Evolutionary conservation across 2,888 invertebrate species (phyloP).

Genomic region (Dione vanillae): DNA sequence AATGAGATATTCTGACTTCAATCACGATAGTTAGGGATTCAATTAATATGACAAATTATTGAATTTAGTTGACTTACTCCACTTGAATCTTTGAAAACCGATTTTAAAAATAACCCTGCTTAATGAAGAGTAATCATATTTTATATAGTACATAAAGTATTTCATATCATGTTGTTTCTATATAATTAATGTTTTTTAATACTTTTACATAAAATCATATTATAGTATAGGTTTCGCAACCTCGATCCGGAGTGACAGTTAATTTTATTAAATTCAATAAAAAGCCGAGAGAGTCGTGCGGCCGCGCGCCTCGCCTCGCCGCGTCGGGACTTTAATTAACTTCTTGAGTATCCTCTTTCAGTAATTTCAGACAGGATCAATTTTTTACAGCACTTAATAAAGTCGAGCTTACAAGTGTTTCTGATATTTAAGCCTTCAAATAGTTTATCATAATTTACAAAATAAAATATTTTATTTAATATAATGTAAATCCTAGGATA

Average conservation of each 20-base stretch:
- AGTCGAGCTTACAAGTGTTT: constrained; percentile 18
- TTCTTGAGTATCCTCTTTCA: constrained; percentile 35
- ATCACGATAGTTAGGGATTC: too few species aligned
- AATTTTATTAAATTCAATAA: constrained; percentile 35
- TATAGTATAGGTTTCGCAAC: constrained; percentile 13
- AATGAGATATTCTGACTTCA: too few species aligned
- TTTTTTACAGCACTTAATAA: constrained; percentile 31
- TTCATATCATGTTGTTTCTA: neutral
- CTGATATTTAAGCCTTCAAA: neutral
- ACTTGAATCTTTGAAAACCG: too few species aligned
- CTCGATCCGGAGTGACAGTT: constrained; percentile 22
- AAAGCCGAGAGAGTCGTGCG: constrained; percentile 18
- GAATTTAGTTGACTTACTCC: too few species aligned
- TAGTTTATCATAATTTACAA: neutral
- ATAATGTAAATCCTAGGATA: too few species aligned
- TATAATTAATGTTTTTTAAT: too few species aligned
- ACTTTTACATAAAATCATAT: neutral
- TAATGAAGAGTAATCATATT: too few species aligned
- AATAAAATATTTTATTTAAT: too few species aligned
- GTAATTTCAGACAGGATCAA: constrained; percentile 33
- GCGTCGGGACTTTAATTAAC: constrained; percentile 39
- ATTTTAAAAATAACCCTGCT: too few species aligned
- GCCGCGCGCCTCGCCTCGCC: constrained; percentile 17
- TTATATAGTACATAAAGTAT: too few species aligned
- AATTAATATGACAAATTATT: too few species aligned